These are phyloP conservation scores for Scaptomyza flava DNA, from an alignment of 2,888 invertebrate genomes.

Conservation along the genomic window DNA sequence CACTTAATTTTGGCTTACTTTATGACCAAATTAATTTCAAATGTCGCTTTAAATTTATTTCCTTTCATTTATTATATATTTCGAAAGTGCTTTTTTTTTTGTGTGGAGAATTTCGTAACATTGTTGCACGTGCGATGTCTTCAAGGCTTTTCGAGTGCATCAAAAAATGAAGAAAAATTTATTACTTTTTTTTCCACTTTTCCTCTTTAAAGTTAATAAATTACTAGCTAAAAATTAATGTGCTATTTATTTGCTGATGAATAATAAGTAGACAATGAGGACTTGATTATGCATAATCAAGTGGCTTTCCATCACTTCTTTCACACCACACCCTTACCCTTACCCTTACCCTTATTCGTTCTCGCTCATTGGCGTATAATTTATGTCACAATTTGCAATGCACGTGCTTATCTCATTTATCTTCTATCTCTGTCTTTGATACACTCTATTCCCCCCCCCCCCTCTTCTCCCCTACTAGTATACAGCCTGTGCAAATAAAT, in stretches of 20 bases:
- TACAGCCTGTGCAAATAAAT: constrained; percentile 56
- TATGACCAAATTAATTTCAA: constrained; percentile 70
- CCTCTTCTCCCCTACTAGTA: background rate
- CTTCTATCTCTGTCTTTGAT: constrained; percentile 47
- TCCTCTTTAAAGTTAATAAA: constrained; percentile 48
- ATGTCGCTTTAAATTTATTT: constrained; percentile 46
- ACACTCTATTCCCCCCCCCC: constrained; percentile 18
- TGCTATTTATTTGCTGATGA: constrained; percentile 46
- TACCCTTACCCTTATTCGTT: background rate
- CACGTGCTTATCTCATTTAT: constrained; percentile 70
- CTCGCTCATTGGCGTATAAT: background rate
- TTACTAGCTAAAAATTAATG: background rate
- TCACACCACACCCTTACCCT: background rate
- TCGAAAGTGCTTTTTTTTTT: too few relatives aligned
- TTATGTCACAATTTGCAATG: constrained; percentile 39
- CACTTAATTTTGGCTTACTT: constrained; percentile 30
- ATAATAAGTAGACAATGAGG: constrained; percentile 28
- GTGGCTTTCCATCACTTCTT: background rate
- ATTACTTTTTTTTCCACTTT: constrained; percentile 15
- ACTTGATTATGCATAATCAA: constrained; percentile 59
- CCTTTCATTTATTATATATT: too few relatives aligned
- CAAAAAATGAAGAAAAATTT: too few relatives aligned
- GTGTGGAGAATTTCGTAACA: too few relatives aligned
- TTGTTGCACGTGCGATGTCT: too few relatives aligned
- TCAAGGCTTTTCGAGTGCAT: too few relatives aligned